Evolutionary conservation across 2,888 invertebrate genomes (phyloP), one percentile per base, ranked within the genome.

Genomic region (Ichneumoninae sp.): DNA sequence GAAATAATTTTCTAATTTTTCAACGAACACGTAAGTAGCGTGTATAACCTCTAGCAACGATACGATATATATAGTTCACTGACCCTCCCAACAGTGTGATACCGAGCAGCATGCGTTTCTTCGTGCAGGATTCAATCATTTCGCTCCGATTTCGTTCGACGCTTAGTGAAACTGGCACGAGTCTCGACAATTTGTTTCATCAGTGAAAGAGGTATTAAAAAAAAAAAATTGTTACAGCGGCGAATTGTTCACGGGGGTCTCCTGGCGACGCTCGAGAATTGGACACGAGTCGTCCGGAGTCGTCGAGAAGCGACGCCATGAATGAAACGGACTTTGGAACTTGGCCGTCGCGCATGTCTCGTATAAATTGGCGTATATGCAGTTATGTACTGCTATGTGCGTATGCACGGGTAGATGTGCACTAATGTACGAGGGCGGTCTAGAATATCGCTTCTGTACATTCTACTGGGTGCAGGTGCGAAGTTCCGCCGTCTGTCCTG

Each of bases 41-140:
- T 63, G 16, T 16, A 69, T 66, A 85, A 88, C 71, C 69, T 85
- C 47, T 16, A 63, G 47, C 4, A 1, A 26, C 54, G 10, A 79
- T 68, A 76, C 26, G 63, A 44, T 19, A n/a, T 76, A 30, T 57
- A 70, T 26, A 33, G 81, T 68, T 83, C 68, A 95, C 96, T 95
- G 95, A 97, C 96, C 96, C 95, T 94, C 97, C 97, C 88, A 98
- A 94, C 89, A 96, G 95, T 85, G 96, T 95, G 86, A 97, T 96
- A 73, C 97, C 97, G 84, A 97, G 94, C 71, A 97, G 94, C 98
- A 98, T 98, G 90, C 97, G 97, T 93, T 96, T 96, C 92, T 96
- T 97, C 30, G 97, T 97, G 93, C 97, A 98, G 86, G 96, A 96
- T 94, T 98, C 98, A 91, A 98, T 96, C 97, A 98, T 98, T 92